Percentiles rank a stretch among this genome's conserved stretches.
Conservation (phyloP, 2,888 invertebrate species). For the Alviniconcha strummeri region DNA sequence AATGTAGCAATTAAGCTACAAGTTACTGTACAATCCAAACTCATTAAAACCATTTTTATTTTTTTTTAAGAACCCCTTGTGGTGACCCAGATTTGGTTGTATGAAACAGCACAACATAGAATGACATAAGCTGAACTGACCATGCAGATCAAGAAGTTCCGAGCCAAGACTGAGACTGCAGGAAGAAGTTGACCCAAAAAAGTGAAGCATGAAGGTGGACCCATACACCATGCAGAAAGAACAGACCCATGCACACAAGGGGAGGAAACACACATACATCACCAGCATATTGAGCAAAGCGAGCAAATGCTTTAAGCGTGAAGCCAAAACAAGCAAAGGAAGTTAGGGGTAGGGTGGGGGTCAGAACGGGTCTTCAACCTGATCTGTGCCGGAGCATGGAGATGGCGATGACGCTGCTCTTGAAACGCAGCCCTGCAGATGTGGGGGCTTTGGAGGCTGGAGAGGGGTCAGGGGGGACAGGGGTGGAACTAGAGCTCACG, state of each 20-base stretch:
- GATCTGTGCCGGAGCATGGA: slow-evolving; percentile 18
- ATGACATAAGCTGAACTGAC: no score
- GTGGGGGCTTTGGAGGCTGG: background rate
- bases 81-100: no score
- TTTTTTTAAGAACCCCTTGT: no score
- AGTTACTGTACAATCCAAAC: no score
- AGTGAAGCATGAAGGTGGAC: no score
- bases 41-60: no score
- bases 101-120: no score
- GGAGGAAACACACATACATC: background rate
- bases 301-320: background rate
- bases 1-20: no score
- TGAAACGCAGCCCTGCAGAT: background rate
- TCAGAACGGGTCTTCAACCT: slow-evolving; percentile 20
- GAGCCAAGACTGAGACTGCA: no score
- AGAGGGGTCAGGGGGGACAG: slow-evolving; percentile 4
- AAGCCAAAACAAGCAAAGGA: background rate
- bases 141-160: no score
- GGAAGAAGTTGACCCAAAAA: no score
- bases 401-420: slow-evolving; percentile 21
- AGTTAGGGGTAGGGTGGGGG: slow-evolving; percentile 29
- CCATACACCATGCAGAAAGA: background rate
- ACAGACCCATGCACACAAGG: background rate
- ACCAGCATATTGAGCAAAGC: background rate
- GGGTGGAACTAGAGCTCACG: slow-evolving; percentile 19